Conservation (phyloP, 2,888 invertebrate species). For the Rosalia funebris region DNA sequence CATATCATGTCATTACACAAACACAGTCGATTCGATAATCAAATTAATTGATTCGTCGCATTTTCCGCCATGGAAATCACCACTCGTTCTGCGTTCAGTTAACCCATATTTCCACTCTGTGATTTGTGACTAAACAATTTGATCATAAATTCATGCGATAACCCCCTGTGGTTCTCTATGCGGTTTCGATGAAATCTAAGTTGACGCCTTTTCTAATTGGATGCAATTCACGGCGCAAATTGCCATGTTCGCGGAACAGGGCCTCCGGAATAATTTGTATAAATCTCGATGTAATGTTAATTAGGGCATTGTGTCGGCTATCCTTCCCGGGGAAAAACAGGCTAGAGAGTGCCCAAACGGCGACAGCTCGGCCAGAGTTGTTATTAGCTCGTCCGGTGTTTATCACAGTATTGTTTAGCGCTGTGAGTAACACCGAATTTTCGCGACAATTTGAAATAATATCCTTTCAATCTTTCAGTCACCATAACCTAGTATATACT, state of each 20-base stretch:
- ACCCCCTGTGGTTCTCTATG: constrained; percentile 36
- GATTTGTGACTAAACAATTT: constrained; percentile 33
- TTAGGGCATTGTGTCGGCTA: neutral
- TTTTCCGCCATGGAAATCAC: constrained; percentile 7
- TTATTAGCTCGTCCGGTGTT: no score
- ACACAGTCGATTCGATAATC: neutral
- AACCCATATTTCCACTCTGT: constrained; percentile 11
- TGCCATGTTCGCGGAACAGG: constrained; percentile 27
- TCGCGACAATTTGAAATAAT: no score
- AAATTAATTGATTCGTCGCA: constrained; percentile 3
- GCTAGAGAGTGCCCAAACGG: neutral
- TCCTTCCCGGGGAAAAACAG: neutral
- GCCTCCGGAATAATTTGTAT: constrained; percentile 16
- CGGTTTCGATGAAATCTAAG: constrained; percentile 37
- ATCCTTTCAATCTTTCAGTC: no score
- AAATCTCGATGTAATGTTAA: constrained; percentile 1
- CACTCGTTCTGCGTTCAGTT: constrained; percentile 18
- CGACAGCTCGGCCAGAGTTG: no score
- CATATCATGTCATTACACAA: neutral
- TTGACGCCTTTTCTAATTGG: constrained; percentile 38
- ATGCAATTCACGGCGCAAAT: constrained; percentile 29
- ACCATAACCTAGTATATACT: no score
- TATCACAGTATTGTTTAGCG: no score
- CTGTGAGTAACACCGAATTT: no score
- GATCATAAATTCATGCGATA: constrained; percentile 37